A percentile compares a stretch with the other conserved stretches of the same genome.
These are phyloP conservation scores for Zaprionus ornatus DNA, from an alignment of 1,140 invertebrate species.

Conservation along the genomic window DNA sequence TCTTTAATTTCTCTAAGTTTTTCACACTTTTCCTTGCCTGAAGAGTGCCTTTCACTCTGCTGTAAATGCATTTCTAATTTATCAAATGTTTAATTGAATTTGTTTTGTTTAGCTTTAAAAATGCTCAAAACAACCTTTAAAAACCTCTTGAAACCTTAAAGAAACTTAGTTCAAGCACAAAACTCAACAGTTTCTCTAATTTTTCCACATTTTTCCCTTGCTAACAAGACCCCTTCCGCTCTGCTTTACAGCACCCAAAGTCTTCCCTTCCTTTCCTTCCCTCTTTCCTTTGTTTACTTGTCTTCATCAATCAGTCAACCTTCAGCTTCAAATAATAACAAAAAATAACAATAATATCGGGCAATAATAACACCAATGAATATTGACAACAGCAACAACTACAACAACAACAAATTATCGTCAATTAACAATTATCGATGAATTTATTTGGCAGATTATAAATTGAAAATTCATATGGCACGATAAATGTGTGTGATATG, in stretches of 20 bases:
- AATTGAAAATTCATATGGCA: constrained; percentile 1
- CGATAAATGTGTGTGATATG: not conserved
- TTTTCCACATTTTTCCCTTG: no score
- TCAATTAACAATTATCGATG: constrained; percentile 4
- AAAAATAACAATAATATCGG: not conserved
- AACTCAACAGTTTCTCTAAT: no score
- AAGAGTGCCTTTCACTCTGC: fast-evolving
- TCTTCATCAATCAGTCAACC: not conserved
- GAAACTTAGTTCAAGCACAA: no score
- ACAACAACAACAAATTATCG: not conserved
- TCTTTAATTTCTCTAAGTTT: no score
- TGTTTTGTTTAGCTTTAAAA: no score
- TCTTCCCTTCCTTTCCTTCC: not conserved
- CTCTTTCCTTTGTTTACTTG: not conserved
- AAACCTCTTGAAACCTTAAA: no score
- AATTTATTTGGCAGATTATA: not conserved
- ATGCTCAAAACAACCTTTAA: no score
- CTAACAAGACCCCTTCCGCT: not conserved
- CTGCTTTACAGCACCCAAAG: not conserved
- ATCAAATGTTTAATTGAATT: no score
- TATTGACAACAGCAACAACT: not conserved
- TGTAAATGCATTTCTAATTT: no score
- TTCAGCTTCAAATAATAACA: not conserved
- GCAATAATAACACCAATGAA: not conserved
- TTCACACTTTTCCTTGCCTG: no score